These are phyloP conservation scores for Stegana nigrithorax DNA, from an alignment of 2,888 invertebrate genomes.

Conservation along the genomic window DNA sequence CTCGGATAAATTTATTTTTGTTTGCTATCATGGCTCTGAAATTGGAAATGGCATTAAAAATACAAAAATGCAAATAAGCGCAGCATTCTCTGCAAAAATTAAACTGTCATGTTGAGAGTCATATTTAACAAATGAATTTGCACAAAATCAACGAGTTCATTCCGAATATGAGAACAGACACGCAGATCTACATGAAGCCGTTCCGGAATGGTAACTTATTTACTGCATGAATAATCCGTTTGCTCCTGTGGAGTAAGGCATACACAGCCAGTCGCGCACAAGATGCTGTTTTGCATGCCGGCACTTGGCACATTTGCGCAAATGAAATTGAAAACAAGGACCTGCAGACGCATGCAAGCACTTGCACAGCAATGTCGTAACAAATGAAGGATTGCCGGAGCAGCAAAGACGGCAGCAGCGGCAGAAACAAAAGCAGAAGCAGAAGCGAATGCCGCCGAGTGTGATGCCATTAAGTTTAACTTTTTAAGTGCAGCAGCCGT, in stretches of 20 bases:
- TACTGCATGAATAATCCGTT: neutral
- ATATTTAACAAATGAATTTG: neutral
- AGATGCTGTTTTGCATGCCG: neutral
- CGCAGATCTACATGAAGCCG: too few relatives aligned
- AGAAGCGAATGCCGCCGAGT: neutral
- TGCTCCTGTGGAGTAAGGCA: too few relatives aligned
- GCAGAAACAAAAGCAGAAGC: conserved; percentile 26
- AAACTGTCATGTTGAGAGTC: neutral
- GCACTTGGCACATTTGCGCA: conserved; percentile 33
- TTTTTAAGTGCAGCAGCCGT: conserved; percentile 55
- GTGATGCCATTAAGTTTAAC: conserved; percentile 33
- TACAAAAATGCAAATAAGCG: conserved; percentile 2
- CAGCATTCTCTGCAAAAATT: neutral
- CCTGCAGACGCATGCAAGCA: neutral
- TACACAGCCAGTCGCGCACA: too few relatives aligned
- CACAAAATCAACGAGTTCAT: neutral
- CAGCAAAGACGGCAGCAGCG: too few relatives aligned
- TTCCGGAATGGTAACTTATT: too few relatives aligned
- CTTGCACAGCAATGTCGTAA: neutral
- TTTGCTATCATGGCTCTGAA: neutral
- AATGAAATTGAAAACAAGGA: conserved; percentile 31
- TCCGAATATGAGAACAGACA: too few relatives aligned
- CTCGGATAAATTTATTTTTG: neutral
- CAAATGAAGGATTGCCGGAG: too few relatives aligned
- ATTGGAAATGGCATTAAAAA: neutral